Evolutionary conservation across 2,113 vertebrate species (phyloP).

Genomic region (Halichoerus grypus): DNA sequence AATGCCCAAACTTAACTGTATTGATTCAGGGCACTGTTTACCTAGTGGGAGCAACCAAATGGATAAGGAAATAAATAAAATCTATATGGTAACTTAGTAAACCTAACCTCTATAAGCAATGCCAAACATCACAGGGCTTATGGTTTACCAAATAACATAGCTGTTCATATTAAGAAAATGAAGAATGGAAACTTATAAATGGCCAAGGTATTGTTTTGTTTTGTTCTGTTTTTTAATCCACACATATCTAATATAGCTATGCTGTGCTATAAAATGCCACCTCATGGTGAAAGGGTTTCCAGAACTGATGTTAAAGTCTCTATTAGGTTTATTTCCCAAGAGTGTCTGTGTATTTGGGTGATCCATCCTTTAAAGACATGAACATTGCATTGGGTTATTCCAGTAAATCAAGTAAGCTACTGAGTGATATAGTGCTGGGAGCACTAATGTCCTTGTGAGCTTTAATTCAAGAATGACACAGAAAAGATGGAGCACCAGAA

Average conservation of each 20-base stretch:
- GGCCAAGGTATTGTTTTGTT: background rate
- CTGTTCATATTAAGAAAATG: background rate
- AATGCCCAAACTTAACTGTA: background rate
- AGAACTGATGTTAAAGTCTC: background rate
- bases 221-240: background rate
- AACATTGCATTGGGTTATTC: constrained; percentile 14
- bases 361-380: constrained; percentile 42
- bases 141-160: background rate
- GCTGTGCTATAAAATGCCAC: background rate
- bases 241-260: background rate
- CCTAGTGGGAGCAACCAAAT: background rate
- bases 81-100: background rate
- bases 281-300: background rate
- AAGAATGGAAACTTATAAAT: background rate
- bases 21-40: background rate
- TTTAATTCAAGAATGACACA: constrained; percentile 26
- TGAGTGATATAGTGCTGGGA: background rate
- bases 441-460: background rate
- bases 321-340: constrained; percentile 38
- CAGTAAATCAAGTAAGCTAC: constrained; percentile 50
- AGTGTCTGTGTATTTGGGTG: background rate
- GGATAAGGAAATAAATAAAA: background rate
- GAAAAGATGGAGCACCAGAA: background rate
- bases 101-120: background rate
- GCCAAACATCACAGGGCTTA: background rate